Evolutionary conservation across 2,888 invertebrate genomes (phyloP), one percentile per base, ranked within the genome.

Genomic region (Tridacna gigas): DNA sequence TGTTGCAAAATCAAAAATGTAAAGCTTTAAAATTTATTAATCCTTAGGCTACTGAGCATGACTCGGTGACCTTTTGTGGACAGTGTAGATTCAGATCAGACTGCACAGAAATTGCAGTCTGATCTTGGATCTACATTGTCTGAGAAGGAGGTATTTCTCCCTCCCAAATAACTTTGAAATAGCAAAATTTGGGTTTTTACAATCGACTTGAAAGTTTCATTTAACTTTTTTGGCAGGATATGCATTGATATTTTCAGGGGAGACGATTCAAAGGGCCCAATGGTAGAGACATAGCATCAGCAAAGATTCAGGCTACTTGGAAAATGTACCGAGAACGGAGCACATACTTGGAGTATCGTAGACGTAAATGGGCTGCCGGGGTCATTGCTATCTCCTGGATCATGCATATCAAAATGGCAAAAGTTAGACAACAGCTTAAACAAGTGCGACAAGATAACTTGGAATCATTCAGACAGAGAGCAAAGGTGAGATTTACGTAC

Each of bases 341-440:
- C 18, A 88, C 90, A 45, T 94, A 94, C 85, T 84, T 94, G 77
- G 93, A 94, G 48, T 94, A 93, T 81, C 89, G 94, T 9, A 89
- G 91, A 13, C 90, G 91, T 89, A 94, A 94, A 88, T 95, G 95
- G 94, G 94, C 95, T 1, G 94, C 94, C 0, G 94, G 94, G 47
- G 94, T 95, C 4, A 94, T 95, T 77, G 94, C 94, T 65, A 92
- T 95, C 47, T 93, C 94, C 0, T 95, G 95, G 95, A 91, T 94
- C 74, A 94, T 94, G 93, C 93, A 93, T 79, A 91, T 95, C 73
- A 95, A 94, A 90, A 93, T 94, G 93, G 87, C 91, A 22, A 92
- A 92, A 83, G 92, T 94, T 76, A 86, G 94, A 79, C 87, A 92
- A 56, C 93, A 94, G 85, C 90, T 95, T 51, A 91, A 91, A 79